Evolutionary conservation across 1,140 invertebrate genomes (phyloP).

Genomic region (Aphidius ervi): DNA sequence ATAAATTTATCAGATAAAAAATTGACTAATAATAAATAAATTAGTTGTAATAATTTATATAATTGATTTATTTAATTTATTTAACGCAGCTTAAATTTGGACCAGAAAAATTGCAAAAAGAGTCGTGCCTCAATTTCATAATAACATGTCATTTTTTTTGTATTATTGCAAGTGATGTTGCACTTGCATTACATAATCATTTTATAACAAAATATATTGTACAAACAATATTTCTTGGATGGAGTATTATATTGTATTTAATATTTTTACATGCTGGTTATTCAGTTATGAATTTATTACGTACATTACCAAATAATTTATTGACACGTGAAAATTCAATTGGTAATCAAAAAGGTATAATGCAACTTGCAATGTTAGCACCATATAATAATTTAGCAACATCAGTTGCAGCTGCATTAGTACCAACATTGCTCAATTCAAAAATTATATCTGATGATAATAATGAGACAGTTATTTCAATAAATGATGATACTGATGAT

Average conservation of each 20-base stretch:
- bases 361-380: constrained; percentile 58
- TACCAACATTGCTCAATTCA: constrained; percentile 55
- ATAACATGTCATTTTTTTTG: constrained; percentile 59
- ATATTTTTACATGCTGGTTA: constrained; percentile 57
- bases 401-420: constrained; percentile 56
- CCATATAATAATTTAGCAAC: constrained; percentile 59
- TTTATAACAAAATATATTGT: constrained; percentile 55
- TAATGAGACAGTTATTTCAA: constrained; percentile 39
- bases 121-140: constrained; percentile 56
- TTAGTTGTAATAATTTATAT: no score
- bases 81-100: constrained; percentile 52
- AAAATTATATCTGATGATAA: constrained; percentile 48
- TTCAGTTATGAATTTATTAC: constrained; percentile 51
- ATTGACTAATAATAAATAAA: no score
- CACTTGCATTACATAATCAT: constrained; percentile 52
- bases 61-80: constrained; percentile 2
- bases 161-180: constrained; percentile 55
- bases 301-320: constrained; percentile 50
- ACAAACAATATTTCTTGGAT: constrained; percentile 58
- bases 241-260: constrained; percentile 57
- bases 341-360: constrained; percentile 56
- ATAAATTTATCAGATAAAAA: background rate
- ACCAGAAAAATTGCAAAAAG: constrained; percentile 53
- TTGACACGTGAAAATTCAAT: constrained; percentile 47
- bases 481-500: constrained; percentile 12